phyloP scores from a whole-genome alignment of 2,797 vertebrate species.

The Protosalanx chinensis region DNA sequence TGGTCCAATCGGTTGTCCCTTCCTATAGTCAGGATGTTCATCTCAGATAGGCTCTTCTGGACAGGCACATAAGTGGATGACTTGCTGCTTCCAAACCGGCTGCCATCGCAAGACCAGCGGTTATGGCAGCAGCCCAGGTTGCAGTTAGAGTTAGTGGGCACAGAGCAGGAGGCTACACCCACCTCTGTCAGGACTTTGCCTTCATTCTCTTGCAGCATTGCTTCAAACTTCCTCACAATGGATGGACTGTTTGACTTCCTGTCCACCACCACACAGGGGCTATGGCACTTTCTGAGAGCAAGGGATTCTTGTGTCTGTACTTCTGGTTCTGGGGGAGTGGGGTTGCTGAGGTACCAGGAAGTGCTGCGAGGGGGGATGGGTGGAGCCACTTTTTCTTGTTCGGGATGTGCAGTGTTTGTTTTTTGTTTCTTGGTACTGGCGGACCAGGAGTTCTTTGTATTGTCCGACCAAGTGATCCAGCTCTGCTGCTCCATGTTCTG shows the following conservation, averaged over 20 bases:
- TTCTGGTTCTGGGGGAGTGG: conserved; percentile 67
- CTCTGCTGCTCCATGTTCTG: conserved; percentile 70
- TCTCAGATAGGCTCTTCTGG: conserved; percentile 82
- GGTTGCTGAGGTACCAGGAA: conserved; percentile 80
- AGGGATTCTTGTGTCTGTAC: conserved; percentile 67
- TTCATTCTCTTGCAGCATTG: conserved; percentile 73
- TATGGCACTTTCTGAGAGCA: conserved; percentile 63
- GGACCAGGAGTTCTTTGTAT: conserved; percentile 47
- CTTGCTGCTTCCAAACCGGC: conserved; percentile 69
- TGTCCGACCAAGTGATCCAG: conserved; percentile 68
- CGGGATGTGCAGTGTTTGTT: conserved; percentile 44
- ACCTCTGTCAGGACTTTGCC: conserved; percentile 70
- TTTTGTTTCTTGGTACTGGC: conserved; percentile 37
- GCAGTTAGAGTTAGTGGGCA: conserved; percentile 66
- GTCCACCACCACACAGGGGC: conserved; percentile 57
- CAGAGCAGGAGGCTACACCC: conserved; percentile 49
- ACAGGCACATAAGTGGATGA: conserved; percentile 64
- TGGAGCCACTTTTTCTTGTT: conserved; percentile 70
- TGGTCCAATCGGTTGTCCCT: conserved; percentile 50
- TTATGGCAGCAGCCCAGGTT: conserved; percentile 76
- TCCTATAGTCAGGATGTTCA: conserved; percentile 69
- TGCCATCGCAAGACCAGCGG: conserved; percentile 76
- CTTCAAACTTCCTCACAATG: conserved; percentile 70
- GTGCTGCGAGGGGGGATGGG: conserved; percentile 86
- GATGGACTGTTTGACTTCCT: conserved; percentile 70